Evolutionary conservation across 2,888 invertebrate genomes (phyloP), one percentile per base, ranked within the genome.

Genomic region (Philonicus albiceps): DNA sequence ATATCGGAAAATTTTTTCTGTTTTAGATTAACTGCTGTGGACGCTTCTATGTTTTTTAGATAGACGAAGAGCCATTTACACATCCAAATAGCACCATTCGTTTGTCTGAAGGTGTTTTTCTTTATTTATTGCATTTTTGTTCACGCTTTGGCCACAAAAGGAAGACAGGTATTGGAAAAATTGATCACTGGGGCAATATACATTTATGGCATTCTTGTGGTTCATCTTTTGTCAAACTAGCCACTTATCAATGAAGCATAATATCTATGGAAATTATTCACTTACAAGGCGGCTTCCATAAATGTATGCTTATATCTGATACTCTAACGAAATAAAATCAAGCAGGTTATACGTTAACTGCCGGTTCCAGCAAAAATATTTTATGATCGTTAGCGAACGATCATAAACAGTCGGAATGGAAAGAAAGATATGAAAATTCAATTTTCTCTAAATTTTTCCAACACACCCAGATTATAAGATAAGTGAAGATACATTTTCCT

Each of bases 91-190:
- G 80, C 53, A 30, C 49, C 53, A 53, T 80, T 80, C 49, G 49
- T n/a, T 34, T 80, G 27, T 40, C 40, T 37, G 37, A 76, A 37
- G 43, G 40, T 37, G 40, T 80, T 80, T 19, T 34, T 37, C 37
- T 74, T 74, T 34, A 74, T 74, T 74, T 74, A 74, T 74, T 40
- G 27, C 53, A 80, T 80, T 49, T 80, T 31, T 49, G 80, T 80
- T 80, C 49, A 80, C 80, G 49, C 80, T 80, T 80, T 80, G 49
- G 43, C 11, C 49, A 53, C 22, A 37, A 49, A 74, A 74, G 37
- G 27, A 74, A 74, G 37, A 74, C 31, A 74, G 37, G 13, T 74
- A 74, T 74, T 27, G 27, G 34, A 74, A 74, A 74, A 31, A 74
- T 31, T 74, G 37, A 74, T n/a, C 37, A 74, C 27, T 74, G 74